Evolutionary conservation across 2,797 vertebrate genomes (phyloP).

Genomic region (Mus minutoides): DNA sequence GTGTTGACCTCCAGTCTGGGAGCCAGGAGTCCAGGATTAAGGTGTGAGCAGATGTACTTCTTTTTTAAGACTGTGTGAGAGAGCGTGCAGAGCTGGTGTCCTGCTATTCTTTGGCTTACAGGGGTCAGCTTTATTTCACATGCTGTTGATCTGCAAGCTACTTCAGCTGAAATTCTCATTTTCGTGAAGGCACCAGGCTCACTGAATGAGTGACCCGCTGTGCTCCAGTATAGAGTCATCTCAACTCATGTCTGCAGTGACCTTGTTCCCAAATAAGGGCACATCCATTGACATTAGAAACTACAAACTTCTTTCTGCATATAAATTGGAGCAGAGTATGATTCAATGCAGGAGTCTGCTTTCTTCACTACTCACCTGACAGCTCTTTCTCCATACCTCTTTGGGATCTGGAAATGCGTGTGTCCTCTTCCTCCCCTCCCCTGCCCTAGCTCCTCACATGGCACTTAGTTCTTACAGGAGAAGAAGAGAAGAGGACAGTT

Average conservation of each 20-base stretch:
- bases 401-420: not conserved
- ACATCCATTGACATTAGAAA: not conserved
- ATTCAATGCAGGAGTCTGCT: not conserved
- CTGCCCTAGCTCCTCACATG: not conserved
- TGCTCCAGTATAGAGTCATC: not conserved
- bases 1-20: not conserved
- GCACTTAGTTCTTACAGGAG: constrained; percentile 14
- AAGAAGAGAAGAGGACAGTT: not conserved
- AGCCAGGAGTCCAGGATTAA: not conserved
- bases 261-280: not conserved
- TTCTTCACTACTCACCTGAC: not conserved
- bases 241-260: not conserved
- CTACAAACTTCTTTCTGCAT: not conserved
- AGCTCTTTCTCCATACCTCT: not conserved
- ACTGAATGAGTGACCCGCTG: not conserved
- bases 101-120: not conserved
- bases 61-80: not conserved
- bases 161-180: not conserved
- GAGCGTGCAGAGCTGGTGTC: not conserved
- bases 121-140: not conserved
- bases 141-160: accelerated
- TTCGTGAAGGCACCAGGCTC: not conserved
- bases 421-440: not conserved
- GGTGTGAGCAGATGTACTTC: not conserved
- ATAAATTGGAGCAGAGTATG: not conserved